Conservation (phyloP, 1,140 invertebrate species). For the Littorina saxatilis region DNA sequence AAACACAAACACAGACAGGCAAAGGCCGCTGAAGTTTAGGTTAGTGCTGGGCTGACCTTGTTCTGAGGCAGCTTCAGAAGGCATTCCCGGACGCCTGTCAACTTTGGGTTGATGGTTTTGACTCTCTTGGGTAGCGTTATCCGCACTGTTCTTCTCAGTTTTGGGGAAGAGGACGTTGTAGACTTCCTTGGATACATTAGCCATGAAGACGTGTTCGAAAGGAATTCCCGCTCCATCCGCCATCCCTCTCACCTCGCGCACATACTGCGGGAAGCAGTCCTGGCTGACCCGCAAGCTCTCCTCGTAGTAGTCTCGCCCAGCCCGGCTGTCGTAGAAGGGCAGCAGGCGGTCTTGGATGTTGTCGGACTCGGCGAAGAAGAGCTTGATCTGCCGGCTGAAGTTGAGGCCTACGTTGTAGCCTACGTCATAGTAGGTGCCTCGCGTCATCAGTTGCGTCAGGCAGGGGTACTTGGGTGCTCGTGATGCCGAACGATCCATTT, state of each 20-base stretch:
- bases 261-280: slow-evolving; percentile 43
- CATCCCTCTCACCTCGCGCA: slow-evolving; percentile 28
- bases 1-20: too few species aligned
- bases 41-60: too few species aligned
- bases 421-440: slow-evolving; percentile 36
- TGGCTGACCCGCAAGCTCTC: slow-evolving; percentile 1
- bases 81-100: too few species aligned
- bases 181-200: slow-evolving; percentile 28
- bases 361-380: slow-evolving; percentile 29
- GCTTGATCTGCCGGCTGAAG: slow-evolving; percentile 33
- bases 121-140: too few species aligned
- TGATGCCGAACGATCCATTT: slow-evolving; percentile 3
- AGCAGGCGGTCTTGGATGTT: slow-evolving; percentile 22
- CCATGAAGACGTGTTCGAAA: slow-evolving; percentile 43
- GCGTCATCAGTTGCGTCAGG: slow-evolving; percentile 27
- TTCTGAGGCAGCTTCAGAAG: too few species aligned
- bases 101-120: too few species aligned
- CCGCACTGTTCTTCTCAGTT: not conserved
- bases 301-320: slow-evolving; percentile 36
- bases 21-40: too few species aligned
- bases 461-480: slow-evolving; percentile 12
- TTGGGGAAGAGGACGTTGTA: slow-evolving; percentile 20
- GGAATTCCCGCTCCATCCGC: slow-evolving; percentile 25
- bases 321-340: slow-evolving; percentile 36
- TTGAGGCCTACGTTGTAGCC: slow-evolving; percentile 37